Percentiles rank a stretch among this genome's conserved stretches.
phyloP scores from a whole-genome alignment of 1,140 invertebrate species.

The Aphelenchoides besseyi region DNA sequence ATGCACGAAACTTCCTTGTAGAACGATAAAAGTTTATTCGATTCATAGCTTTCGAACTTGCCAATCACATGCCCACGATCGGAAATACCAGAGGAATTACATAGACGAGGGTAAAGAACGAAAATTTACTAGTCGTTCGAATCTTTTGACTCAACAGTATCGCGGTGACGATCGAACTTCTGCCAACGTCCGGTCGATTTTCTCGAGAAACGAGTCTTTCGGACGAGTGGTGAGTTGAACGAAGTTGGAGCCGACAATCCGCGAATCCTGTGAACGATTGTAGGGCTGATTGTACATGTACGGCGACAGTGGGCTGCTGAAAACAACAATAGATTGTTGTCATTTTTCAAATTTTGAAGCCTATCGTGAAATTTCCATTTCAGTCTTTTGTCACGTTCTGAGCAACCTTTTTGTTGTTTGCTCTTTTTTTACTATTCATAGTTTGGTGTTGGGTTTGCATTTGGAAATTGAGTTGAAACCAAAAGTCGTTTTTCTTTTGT shows the following conservation, averaged over 20 bases:
- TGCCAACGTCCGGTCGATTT: conserved; percentile 51
- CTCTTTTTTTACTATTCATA: too few relatives aligned
- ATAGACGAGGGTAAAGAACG: background rate
- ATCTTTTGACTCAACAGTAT: conserved; percentile 8
- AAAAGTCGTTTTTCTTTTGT: background rate
- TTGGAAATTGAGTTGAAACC: background rate
- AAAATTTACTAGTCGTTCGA: background rate
- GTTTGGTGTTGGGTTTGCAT: background rate
- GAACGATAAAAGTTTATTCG: too few relatives aligned
- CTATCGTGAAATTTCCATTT: conserved; percentile 1
- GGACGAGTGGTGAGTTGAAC: conserved; percentile 50
- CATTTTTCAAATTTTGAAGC: too few relatives aligned
- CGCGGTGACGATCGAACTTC: conserved; percentile 45
- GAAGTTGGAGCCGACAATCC: conserved; percentile 55
- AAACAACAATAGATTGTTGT: conserved; percentile 16
- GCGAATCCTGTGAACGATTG: conserved; percentile 37
- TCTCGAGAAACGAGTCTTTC: conserved; percentile 47
- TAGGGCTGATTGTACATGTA: conserved; percentile 44
- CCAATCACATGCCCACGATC: too few relatives aligned
- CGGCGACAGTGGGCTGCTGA: conserved; percentile 47
- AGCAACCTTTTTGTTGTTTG: background rate
- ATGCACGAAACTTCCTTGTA: too few relatives aligned
- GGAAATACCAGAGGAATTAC: too few relatives aligned
- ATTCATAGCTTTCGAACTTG: too few relatives aligned
- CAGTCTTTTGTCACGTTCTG: background rate